Evolutionary conservation across 2,888 invertebrate genomes (phyloP).

Genomic region (Endotricha flammealis): DNA sequence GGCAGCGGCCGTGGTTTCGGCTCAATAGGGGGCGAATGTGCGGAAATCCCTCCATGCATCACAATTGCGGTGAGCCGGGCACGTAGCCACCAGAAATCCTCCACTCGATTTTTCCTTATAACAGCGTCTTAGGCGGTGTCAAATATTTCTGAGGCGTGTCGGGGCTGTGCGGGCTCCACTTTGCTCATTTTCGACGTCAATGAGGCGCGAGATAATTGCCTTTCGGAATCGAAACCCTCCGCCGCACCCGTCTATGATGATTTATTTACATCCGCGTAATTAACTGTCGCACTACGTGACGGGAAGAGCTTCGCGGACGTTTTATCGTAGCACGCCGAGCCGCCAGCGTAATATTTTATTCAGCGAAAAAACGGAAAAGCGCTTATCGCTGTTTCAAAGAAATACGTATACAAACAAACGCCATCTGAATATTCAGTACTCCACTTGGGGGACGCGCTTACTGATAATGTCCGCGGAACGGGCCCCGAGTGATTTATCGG

Average conservation of each 20-base stretch:
- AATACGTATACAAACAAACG: constrained; percentile 71
- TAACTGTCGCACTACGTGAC: constrained; percentile 77
- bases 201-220: constrained; percentile 75
- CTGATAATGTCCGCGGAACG: constrained; percentile 64
- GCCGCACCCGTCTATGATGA: constrained; percentile 72
- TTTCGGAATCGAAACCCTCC: constrained; percentile 70
- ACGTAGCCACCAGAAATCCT: constrained; percentile 59
- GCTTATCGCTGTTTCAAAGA: constrained; percentile 66
- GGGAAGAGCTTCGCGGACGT: constrained; percentile 66
- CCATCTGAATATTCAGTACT: constrained; percentile 66
- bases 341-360: constrained; percentile 65
- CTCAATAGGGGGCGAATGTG: constrained; percentile 54
- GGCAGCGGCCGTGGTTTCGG: constrained; percentile 42
- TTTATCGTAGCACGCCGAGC: constrained; percentile 65
- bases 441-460: constrained; percentile 50
- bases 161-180: constrained; percentile 39
- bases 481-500: constrained; percentile 59
- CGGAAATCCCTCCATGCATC: constrained; percentile 64
- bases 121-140: constrained; percentile 56
- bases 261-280: constrained; percentile 77
- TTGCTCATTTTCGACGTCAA: constrained; percentile 68
- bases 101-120: constrained; percentile 62
- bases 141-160: constrained; percentile 57
- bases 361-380: constrained; percentile 59
- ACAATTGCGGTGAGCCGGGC: constrained; percentile 58